phyloP scores from a whole-genome alignment of 2,797 vertebrate genomes.

The Diglossa cyanea region DNA sequence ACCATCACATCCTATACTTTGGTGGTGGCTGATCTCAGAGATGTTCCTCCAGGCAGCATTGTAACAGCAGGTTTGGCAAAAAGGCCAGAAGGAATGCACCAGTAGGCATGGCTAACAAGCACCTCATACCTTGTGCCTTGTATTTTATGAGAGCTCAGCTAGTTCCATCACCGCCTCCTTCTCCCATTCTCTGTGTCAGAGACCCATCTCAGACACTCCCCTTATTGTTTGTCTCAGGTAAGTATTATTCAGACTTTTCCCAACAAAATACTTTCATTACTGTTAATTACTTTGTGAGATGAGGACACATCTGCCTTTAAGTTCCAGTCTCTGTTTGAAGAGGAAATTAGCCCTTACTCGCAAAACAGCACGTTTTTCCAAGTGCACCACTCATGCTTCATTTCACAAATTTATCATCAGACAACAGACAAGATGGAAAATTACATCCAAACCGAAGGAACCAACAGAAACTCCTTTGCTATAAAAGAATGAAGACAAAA shows the following conservation, averaged over 20 bases:
- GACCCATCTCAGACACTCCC: background rate
- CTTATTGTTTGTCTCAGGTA: background rate
- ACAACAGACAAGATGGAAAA: background rate
- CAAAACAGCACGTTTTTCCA: background rate
- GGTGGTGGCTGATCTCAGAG: background rate
- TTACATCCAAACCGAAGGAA: background rate
- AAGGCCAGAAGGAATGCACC: background rate
- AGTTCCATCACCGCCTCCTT: background rate
- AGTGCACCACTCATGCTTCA: background rate
- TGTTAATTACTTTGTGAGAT: background rate
- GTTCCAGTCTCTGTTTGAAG: background rate
- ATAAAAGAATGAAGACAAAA: background rate
- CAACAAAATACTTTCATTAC: background rate
- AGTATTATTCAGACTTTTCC: background rate
- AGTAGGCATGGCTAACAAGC: background rate
- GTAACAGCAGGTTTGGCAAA: background rate
- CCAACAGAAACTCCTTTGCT: background rate
- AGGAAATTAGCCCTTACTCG: background rate
- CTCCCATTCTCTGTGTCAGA: background rate
- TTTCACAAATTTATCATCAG: background rate
- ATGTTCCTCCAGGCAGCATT: background rate
- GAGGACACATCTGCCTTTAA: background rate
- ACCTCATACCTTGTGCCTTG: background rate
- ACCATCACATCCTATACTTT: rapidly evolving
- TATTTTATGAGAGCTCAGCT: background rate